A percentile compares a stretch with the other conserved stretches of the same genome.
Evolutionary conservation across 1,140 invertebrate genomes (phyloP).

Genomic region (Melitaea cinxia): DNA sequence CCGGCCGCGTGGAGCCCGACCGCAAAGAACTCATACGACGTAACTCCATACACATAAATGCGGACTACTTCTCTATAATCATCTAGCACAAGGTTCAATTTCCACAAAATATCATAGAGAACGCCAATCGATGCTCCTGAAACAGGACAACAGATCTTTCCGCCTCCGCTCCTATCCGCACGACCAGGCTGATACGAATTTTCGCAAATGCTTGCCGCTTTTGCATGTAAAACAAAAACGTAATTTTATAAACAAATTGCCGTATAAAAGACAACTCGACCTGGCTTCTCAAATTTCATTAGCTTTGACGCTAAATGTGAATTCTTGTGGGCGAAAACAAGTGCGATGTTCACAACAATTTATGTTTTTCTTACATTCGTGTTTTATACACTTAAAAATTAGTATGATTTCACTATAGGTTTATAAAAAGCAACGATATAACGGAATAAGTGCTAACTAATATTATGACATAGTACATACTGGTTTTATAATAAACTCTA

Average conservation of each 20-base stretch:
- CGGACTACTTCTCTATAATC: slow-evolving; percentile 44
- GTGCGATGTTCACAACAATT: slow-evolving; percentile 36
- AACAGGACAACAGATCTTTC: slow-evolving; percentile 76
- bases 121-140: slow-evolving; percentile 75
- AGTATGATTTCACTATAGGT: no score
- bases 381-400: no score
- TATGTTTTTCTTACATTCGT: slow-evolving; percentile 1
- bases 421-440: no score
- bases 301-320: slow-evolving; percentile 43
- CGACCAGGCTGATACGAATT: slow-evolving; percentile 54
- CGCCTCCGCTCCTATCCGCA: slow-evolving; percentile 67
- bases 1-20: slow-evolving; percentile 63
- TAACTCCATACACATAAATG: slow-evolving; percentile 42
- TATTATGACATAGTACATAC: no score
- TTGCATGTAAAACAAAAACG: slow-evolving; percentile 53
- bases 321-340: slow-evolving; percentile 41
- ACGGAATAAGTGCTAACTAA: no score
- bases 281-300: slow-evolving; percentile 56
- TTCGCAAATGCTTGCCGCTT: slow-evolving; percentile 57
- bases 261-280: slow-evolving; percentile 34
- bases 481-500: no score
- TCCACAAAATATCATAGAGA: slow-evolving; percentile 31
- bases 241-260: slow-evolving; percentile 60
- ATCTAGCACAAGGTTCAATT: slow-evolving; percentile 33
- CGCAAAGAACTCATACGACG: slow-evolving; percentile 51